Evolutionary conservation across 1,140 invertebrate genomes (phyloP).

Genomic region (Brachionus calyciflorus): DNA sequence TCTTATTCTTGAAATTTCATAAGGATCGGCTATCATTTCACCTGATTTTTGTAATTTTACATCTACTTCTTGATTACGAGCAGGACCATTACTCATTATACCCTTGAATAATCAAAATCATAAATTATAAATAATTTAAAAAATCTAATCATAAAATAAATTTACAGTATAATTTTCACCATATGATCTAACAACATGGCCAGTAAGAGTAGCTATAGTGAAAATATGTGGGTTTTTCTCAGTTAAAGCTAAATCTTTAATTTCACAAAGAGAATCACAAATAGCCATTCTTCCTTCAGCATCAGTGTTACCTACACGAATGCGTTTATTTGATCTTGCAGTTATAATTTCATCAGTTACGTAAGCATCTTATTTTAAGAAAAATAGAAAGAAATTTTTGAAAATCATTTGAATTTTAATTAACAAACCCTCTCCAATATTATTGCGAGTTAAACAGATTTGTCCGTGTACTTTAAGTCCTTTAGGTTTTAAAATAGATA

Average conservation of each 20-base stretch:
- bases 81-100: slow-evolving; percentile 85
- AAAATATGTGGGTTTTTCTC: slow-evolving; percentile 77
- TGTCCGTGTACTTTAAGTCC: slow-evolving; percentile 80
- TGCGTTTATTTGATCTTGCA: slow-evolving; percentile 74
- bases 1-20: slow-evolving; percentile 82
- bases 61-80: slow-evolving; percentile 63
- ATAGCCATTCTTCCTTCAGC: slow-evolving; percentile 92
- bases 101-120: no score
- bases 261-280: slow-evolving; percentile 79
- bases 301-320: slow-evolving; percentile 85
- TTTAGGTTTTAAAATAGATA: slow-evolving; percentile 71
- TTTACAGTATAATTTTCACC: slow-evolving; percentile 71
- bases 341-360: slow-evolving; percentile 86
- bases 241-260: slow-evolving; percentile 62
- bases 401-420: neutral
- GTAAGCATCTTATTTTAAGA: slow-evolving; percentile 69
- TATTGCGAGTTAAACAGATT: slow-evolving; percentile 84
- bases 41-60: slow-evolving; percentile 71
- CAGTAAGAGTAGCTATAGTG: slow-evolving; percentile 90
- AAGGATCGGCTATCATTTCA: slow-evolving; percentile 76
- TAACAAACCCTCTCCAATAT: slow-evolving; percentile 68
- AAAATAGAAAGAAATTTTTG: neutral
- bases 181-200: slow-evolving; percentile 74
- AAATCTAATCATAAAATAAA: no score
- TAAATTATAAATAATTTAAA: no score